These are phyloP conservation scores for Drosophila yooni DNA, from an alignment of 2,888 invertebrate genomes.

Conservation along the genomic window DNA sequence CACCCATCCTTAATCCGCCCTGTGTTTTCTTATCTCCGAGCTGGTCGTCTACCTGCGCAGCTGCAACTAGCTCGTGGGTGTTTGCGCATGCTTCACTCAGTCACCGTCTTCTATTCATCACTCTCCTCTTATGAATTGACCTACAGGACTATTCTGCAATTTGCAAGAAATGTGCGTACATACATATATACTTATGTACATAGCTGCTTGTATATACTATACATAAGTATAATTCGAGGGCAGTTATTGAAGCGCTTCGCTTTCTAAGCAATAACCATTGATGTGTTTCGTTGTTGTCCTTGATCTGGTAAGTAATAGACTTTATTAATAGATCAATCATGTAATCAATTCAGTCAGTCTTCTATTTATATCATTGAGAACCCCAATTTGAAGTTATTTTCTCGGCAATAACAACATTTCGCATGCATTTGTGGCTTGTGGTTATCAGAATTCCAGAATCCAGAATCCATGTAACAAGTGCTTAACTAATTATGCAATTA, in stretches of 20 bases:
- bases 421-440: background rate
- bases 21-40: slow-evolving; percentile 53
- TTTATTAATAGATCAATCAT: background rate
- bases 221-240: slow-evolving; percentile 15
- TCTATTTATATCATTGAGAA: background rate
- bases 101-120: slow-evolving; percentile 57
- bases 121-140: slow-evolving; percentile 25
- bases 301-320: background rate
- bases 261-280: background rate
- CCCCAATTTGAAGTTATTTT: background rate
- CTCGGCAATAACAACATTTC: background rate
- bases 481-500: background rate
- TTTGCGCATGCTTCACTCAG: slow-evolving; percentile 40
- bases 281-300: background rate
- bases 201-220: background rate
- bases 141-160: slow-evolving; percentile 44
- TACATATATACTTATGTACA: background rate
- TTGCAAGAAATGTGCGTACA: slow-evolving; percentile 48
- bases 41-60: slow-evolving; percentile 67
- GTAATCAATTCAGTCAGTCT: background rate
- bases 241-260: background rate
- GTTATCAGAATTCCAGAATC: background rate
- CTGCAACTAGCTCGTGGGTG: slow-evolving; percentile 61
- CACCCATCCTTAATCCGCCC: slow-evolving; percentile 70
- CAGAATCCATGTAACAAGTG: background rate